Conservation (phyloP, 2,113 vertebrate genomes). For the Anthoscopus minutus region DNA sequence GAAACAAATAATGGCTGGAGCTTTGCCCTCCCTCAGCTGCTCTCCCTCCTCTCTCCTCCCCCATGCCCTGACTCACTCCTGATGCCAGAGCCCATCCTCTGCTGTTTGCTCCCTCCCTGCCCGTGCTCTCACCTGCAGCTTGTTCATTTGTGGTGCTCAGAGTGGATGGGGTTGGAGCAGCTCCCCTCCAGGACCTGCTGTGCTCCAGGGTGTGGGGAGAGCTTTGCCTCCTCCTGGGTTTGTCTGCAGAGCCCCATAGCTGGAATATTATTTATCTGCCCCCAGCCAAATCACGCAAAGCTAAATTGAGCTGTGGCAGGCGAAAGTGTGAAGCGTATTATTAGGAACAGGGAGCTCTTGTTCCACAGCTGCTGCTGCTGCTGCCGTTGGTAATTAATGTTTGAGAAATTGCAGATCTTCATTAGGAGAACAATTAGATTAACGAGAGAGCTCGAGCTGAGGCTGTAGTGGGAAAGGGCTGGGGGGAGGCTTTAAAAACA, state of each 20-base stretch:
- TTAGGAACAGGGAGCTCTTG: constrained; percentile 60
- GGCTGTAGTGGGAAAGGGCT: constrained; percentile 9
- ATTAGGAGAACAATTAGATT: constrained; percentile 66
- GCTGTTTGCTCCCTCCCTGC: background rate
- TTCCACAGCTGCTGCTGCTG: constrained; percentile 51
- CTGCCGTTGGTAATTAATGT: constrained; percentile 61
- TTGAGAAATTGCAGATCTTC: constrained; percentile 66
- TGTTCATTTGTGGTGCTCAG: background rate
- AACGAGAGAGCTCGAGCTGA: constrained; percentile 34
- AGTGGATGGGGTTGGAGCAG: background rate
- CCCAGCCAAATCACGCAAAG: constrained; percentile 20
- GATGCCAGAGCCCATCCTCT: fast-evolving
- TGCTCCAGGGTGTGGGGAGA: background rate
- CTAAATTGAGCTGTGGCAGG: constrained; percentile 55
- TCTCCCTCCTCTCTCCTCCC: background rate
- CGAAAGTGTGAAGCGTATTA: constrained; percentile 52
- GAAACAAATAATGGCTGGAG: background rate
- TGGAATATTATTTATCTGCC: constrained; percentile 3
- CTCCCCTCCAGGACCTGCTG: background rate
- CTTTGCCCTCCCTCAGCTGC: fast-evolving
- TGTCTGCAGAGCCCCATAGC: background rate
- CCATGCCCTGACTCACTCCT: background rate
- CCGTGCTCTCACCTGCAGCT: fast-evolving
- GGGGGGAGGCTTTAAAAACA: background rate
- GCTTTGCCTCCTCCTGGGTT: background rate